phyloP scores from a whole-genome alignment of 2,888 invertebrate species.

The Cataglyphis cursor region DNA sequence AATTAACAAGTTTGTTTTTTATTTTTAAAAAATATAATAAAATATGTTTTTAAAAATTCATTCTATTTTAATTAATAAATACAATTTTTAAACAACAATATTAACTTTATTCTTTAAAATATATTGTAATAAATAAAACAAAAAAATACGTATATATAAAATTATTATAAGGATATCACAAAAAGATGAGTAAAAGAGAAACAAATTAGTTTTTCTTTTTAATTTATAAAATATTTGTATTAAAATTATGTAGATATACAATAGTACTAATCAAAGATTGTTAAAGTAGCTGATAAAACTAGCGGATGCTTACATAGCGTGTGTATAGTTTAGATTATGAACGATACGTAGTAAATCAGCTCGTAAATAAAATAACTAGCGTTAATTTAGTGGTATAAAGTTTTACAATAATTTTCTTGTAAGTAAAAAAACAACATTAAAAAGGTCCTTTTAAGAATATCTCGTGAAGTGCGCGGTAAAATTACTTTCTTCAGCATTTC shows the following conservation, averaged over 20 bases:
- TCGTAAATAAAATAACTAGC: not conserved
- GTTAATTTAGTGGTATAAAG: not conserved
- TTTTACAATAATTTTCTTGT: constrained; percentile 10
- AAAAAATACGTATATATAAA: not conserved
- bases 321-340: not conserved
- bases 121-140: not conserved
- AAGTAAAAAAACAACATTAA: not conserved
- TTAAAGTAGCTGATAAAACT: not conserved
- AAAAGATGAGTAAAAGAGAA: not conserved
- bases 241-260: constrained; percentile 10
- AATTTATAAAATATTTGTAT: not conserved
- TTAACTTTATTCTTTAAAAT: not conserved
- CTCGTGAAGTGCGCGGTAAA: constrained; percentile 9
- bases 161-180: not conserved
- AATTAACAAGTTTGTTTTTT: not conserved
- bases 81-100: not conserved
- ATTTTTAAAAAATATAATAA: not conserved
- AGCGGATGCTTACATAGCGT: not conserved
- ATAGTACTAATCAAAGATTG: not conserved
- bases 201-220: not conserved
- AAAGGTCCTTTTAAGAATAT: constrained; percentile 17
- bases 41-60: not conserved
- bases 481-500: constrained; percentile 14
- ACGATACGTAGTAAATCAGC: not conserved
- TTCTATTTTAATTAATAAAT: not conserved